Evolutionary conservation across 1,140 invertebrate species (phyloP).

Genomic region (Cardiocondyla obscurior): DNA sequence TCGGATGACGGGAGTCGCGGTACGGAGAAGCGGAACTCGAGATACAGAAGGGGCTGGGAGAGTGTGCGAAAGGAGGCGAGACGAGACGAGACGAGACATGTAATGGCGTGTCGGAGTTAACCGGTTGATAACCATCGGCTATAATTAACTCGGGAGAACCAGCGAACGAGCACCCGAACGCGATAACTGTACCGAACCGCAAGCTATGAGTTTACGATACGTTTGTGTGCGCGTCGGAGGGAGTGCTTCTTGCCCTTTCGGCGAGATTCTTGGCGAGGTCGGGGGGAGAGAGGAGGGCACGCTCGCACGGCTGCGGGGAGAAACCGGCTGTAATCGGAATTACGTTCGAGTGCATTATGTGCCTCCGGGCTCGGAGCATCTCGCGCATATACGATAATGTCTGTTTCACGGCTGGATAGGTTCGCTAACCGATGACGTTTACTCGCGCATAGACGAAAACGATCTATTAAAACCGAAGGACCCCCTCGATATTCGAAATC

Average conservation of each 20-base stretch:
- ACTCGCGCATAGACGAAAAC: neutral
- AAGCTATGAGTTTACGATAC: constrained; percentile 51
- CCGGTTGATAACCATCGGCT: constrained; percentile 84
- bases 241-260: constrained; percentile 28
- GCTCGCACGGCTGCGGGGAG: constrained; percentile 41
- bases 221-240: constrained; percentile 38
- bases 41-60: constrained; percentile 9
- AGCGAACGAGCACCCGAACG: constrained; percentile 81
- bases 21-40: constrained; percentile 60
- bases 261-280: constrained; percentile 33
- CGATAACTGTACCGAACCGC: constrained; percentile 72
- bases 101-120: constrained; percentile 85
- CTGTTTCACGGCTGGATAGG: constrained; percentile 16
- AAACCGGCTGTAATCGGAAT: constrained; percentile 45
- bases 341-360: constrained; percentile 34
- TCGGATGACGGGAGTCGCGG: constrained; percentile 59
- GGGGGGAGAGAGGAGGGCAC: neutral
- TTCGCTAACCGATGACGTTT: constrained; percentile 20
- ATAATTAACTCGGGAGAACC: constrained; percentile 84
- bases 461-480: neutral
- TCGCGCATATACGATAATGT: constrained; percentile 33
- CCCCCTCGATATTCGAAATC: neutral
- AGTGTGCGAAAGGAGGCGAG: constrained; percentile 52
- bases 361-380: neutral
- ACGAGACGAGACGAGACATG: constrained; percentile 80